phyloP scores from a whole-genome alignment of 1,140 invertebrate species.

The Bombus waltoni region DNA sequence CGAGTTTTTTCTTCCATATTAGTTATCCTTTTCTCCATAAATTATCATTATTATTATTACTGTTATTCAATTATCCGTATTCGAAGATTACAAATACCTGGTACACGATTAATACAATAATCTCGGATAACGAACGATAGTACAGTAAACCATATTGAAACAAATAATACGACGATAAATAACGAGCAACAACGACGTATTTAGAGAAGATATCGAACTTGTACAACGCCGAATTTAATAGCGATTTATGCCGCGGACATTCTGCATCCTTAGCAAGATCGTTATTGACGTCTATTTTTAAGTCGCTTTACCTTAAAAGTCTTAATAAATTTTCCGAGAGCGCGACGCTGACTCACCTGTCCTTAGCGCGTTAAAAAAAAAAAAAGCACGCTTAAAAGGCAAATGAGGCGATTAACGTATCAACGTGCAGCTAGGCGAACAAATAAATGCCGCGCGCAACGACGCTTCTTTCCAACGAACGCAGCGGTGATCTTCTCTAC shows the following conservation, averaged over 20 bases:
- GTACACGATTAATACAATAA: no score
- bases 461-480: neutral
- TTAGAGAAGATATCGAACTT: neutral
- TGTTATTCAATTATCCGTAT: no score
- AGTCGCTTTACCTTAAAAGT: constrained; percentile 33
- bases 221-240: neutral
- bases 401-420: constrained; percentile 49
- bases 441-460: constrained; percentile 29
- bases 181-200: neutral
- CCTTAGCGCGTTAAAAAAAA: constrained; percentile 36
- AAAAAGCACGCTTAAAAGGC: constrained; percentile 47
- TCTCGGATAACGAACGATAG: no score
- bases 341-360: constrained; percentile 39
- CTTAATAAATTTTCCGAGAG: constrained; percentile 44
- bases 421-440: neutral
- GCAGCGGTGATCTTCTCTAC: neutral
- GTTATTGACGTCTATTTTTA: constrained; percentile 50
- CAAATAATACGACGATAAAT: neutral
- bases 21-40: no score
- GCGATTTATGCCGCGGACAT: neutral
- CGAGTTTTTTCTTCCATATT: neutral
- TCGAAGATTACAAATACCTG: no score
- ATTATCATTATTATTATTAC: no score
- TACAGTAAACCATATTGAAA: neutral
- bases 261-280: neutral